Base-by-base conservation (phyloP, 1,140 invertebrate species). In the Ceratosolen fusciceps region DNA sequence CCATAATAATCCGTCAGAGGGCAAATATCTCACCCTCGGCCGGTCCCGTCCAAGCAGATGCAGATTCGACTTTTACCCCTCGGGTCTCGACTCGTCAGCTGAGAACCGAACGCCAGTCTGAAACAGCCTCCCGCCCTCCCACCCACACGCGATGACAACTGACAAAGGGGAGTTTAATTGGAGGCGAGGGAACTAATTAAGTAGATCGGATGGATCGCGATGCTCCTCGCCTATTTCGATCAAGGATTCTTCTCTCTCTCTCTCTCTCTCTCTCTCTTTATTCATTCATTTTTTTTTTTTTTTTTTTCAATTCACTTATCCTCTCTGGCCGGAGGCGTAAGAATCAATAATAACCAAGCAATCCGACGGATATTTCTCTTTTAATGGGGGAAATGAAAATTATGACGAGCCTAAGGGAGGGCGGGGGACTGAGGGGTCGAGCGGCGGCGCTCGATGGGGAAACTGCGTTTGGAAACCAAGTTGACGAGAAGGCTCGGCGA, bases 131-230 rank as follows among this genome's bases (percentile, higher is more conserved):
- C n/a, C n/a, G n/a, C n/a, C n/a, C n/a, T n/a, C n/a, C n/a, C n/a
- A n/a, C n/a, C n/a, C n/a, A n/a, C n/a, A n/a, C n/a, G 71, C 47
- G 78, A 70, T 68, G 78, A 74, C 78, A 74, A n/a, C 62, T 68
- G 72, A 81, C 85, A 86, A 86, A 87, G 85, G 87, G 86, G 85
- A 86, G 84, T 90, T 89, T 87, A 88, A 90, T 90, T 89, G 88
- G 87, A 88, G 82, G 75, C 70, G 81, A 77, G 77, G 77, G 77
- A 85, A 86, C 86, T 86, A 85, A 86, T 86, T 87, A 86, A 85
- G 83, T 82, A 78, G 76, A 74, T 83, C 82, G 80, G 83, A 83
- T 74, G 76, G 74, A 80, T 80, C 81, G 83, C 29, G 56, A n/a
- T 39, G 21, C 49, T 60, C 52, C 29, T 14, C 16, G 73, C 49